Evolutionary conservation across 2,797 vertebrate genomes (phyloP).

Genomic region (Platyrinchus mystaceus): DNA sequence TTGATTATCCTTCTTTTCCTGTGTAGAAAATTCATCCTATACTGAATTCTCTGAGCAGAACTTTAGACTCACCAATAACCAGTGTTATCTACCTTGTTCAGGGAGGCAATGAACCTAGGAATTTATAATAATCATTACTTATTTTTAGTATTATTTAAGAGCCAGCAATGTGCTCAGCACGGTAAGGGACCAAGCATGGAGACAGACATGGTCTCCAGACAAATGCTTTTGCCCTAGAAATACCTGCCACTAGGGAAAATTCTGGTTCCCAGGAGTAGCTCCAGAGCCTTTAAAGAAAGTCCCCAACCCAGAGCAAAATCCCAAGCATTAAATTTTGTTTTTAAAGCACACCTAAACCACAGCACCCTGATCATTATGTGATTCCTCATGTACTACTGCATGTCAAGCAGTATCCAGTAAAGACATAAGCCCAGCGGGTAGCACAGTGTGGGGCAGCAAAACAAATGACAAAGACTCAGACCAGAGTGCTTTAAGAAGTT

Average conservation of each 20-base stretch:
- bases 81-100: neutral
- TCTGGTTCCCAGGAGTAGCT: neutral
- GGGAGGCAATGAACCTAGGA: neutral
- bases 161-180: neutral
- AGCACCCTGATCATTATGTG: neutral
- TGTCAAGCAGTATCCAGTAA: neutral
- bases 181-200: neutral
- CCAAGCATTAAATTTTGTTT: neutral
- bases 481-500: neutral
- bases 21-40: neutral
- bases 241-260: neutral
- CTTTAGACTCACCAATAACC: neutral
- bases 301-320: neutral
- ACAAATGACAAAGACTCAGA: neutral
- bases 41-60: neutral
- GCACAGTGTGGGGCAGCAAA: neutral
- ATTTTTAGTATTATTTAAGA: conserved; percentile 20
- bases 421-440: neutral
- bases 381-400: neutral
- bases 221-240: neutral
- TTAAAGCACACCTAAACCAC: neutral
- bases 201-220: neutral
- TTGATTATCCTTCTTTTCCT: neutral
- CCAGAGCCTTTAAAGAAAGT: neutral
- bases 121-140: conserved; percentile 4